Conservation (phyloP, 1,140 invertebrate species). For the Notospermus geniculatus region DNA sequence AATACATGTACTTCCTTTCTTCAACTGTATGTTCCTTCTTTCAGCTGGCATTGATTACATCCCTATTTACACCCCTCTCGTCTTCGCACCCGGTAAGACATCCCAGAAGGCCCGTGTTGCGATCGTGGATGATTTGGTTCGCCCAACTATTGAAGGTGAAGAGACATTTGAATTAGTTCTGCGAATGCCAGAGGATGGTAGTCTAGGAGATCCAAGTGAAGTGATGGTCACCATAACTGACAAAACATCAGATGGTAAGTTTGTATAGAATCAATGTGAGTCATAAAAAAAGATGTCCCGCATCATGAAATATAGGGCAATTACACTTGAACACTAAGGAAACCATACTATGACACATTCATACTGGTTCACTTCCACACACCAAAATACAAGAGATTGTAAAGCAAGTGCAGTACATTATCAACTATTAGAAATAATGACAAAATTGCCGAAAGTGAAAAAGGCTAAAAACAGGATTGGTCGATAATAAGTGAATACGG, state of each 20-base stretch:
- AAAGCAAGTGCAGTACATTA: too few relatives aligned
- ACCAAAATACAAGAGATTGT: too few relatives aligned
- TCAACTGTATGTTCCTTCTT: conserved; percentile 17
- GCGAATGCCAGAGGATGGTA: conserved; percentile 45
- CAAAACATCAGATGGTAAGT: conserved; percentile 53
- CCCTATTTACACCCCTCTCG: conserved; percentile 48
- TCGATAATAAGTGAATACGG: too few relatives aligned
- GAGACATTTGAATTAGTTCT: conserved; percentile 52
- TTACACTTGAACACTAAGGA: too few relatives aligned
- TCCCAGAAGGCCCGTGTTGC: conserved; percentile 42
- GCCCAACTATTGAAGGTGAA: conserved; percentile 48
- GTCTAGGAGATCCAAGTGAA: conserved; percentile 45
- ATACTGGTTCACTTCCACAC: too few relatives aligned
- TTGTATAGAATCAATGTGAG: too few relatives aligned
- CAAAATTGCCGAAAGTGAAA: too few relatives aligned
- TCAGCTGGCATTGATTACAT: conserved; percentile 55
- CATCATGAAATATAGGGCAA: too few relatives aligned
- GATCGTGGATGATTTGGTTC: conserved; percentile 55
- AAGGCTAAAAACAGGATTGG: too few relatives aligned
- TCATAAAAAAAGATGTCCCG: too few relatives aligned
- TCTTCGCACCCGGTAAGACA: conserved; percentile 50
- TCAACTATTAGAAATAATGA: too few relatives aligned
- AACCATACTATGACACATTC: too few relatives aligned
- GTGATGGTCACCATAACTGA: conserved; percentile 52
- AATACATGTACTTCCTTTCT: not conserved